Evolutionary conservation across 2,888 invertebrate genomes (phyloP).

Genomic region (Dicyrtoma fusca): DNA sequence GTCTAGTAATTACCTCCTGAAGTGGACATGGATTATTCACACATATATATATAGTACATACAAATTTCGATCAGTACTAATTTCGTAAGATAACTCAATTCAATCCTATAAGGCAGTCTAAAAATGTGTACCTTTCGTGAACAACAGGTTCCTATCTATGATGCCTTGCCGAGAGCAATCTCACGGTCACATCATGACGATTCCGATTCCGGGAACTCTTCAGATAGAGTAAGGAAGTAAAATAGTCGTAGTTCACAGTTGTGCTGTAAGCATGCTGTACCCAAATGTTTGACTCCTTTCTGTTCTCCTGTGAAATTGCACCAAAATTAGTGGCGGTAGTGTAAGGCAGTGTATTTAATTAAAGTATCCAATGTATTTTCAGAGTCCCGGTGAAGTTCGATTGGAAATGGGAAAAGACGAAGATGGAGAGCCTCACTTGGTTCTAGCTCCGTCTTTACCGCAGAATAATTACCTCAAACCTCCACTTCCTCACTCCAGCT

Average conservation of each 20-base stretch:
- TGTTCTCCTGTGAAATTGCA: neutral
- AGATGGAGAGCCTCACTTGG: constrained; percentile 29
- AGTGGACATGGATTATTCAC: too few relatives aligned
- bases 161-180: constrained; percentile 47
- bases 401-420: constrained; percentile 47
- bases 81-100: too few relatives aligned
- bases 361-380: neutral
- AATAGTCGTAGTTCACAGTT: neutral
- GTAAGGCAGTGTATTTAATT: neutral
- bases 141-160: constrained; percentile 50
- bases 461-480: constrained; percentile 10
- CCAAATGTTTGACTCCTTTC: neutral
- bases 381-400: constrained; percentile 49
- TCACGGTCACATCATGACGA: constrained; percentile 47
- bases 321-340: neutral
- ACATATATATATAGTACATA: too few relatives aligned
- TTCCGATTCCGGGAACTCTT: constrained; percentile 53
- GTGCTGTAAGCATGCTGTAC: neutral
- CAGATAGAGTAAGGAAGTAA: constrained; percentile 48
- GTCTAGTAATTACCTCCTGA: too few relatives aligned
- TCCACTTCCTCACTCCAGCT: constrained; percentile 28
- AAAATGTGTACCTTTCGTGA: constrained; percentile 8
- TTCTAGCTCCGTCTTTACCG: constrained; percentile 13
- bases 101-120: too few relatives aligned
- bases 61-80: too few relatives aligned